Evolutionary conservation across 2,888 invertebrate genomes (phyloP).

Genomic region (Hyalella azteca): DNA sequence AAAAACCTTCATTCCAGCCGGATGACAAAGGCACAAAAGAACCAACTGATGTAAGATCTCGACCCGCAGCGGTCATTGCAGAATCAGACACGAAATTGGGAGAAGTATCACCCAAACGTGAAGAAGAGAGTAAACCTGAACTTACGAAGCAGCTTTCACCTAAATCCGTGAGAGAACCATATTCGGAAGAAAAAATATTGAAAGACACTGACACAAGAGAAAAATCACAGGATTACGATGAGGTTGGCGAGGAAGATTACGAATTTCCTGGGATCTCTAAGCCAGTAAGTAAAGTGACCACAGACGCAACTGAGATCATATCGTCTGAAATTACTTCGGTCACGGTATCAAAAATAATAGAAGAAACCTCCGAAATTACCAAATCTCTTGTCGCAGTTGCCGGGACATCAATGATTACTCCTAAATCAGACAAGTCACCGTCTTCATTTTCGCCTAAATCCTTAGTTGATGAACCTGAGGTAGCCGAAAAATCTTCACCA

Average conservation of each 20-base stretch:
- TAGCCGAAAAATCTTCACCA: not conserved
- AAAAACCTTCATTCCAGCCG: not conserved
- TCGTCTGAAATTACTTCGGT: not conserved
- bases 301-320: conserved; percentile 13
- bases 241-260: conserved; percentile 43
- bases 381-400: too few relatives aligned
- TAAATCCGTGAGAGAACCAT: not conserved
- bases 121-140: not conserved
- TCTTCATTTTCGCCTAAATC: not conserved
- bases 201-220: not conserved
- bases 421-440: not conserved
- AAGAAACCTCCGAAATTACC: not conserved
- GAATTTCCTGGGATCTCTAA: too few relatives aligned
- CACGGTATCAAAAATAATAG: not conserved
- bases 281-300: too few relatives aligned
- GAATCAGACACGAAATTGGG: conserved; percentile 19
- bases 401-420: too few relatives aligned
- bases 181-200: not conserved
- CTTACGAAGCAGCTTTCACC: not conserved
- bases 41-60: not conserved
- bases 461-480: not conserved
- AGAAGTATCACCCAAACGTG: conserved; percentile 34
- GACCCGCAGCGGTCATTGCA: not conserved
- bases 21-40: not conserved
- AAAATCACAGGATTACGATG: not conserved